Evolutionary conservation across 2,113 vertebrate genomes (phyloP).

Genomic region (Electrona antarctica): DNA sequence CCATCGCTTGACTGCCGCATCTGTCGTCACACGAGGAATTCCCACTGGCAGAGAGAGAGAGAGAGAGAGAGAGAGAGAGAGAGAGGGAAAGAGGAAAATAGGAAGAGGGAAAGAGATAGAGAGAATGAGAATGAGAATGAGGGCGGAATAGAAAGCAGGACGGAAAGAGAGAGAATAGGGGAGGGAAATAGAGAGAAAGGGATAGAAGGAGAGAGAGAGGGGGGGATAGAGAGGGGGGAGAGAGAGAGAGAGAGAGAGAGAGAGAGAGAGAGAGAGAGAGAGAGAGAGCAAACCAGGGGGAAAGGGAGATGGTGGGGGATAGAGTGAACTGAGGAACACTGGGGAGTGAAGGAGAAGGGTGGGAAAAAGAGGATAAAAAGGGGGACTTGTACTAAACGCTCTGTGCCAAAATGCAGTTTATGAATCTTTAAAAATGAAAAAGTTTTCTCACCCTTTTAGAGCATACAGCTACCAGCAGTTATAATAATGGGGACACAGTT

Average conservation of each 20-base stretch:
- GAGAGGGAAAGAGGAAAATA: background rate
- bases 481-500: too few relatives aligned
- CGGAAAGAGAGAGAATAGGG: background rate
- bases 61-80: background rate
- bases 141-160: too few relatives aligned
- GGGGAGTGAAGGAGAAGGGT: too few relatives aligned
- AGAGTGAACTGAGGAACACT: too few relatives aligned
- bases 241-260: constrained; percentile 4
- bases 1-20: constrained; percentile 44
- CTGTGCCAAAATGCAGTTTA: background rate
- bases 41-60: constrained; percentile 50
- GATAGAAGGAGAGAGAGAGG: background rate
- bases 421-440: constrained; percentile 9
- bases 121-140: background rate
- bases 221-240: constrained; percentile 22
- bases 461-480: too few relatives aligned
- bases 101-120: constrained; percentile 1
- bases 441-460: too few relatives aligned
- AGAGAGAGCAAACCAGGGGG: too few relatives aligned
- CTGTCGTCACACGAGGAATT: constrained; percentile 68
- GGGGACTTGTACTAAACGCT: too few relatives aligned
- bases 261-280: too few relatives aligned
- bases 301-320: too few relatives aligned
- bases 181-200: background rate
- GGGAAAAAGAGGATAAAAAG: too few relatives aligned